Base-by-base conservation (phyloP, 1,140 invertebrate species). In the Drosophila ohnishii region DNA sequence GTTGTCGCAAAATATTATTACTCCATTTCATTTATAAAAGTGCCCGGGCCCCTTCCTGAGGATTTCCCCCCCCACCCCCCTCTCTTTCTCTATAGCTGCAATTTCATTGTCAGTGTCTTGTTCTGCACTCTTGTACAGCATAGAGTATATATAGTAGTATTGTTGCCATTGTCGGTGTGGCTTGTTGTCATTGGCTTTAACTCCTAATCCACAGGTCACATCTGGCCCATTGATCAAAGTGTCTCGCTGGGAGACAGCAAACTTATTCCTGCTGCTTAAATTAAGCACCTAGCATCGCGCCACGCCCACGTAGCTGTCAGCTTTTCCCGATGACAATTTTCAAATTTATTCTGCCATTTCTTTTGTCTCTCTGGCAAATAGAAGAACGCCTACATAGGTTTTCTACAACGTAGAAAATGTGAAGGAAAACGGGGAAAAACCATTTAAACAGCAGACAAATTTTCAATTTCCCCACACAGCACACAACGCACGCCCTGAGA, bases 11-110 rank as follows among this genome's bases (percentile, higher is more conserved):
- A 88, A 88, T 88, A 88, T 88, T 88, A 88, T 88, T 89, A 89
- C 85, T 88, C 84, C 85, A 88, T 88, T 88, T 88, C 84, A 88
- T 88, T 88, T 88, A 89, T 85, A 88, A 88, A 73, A 88, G 84
- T 88, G 83, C 82, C 35, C 47, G 44, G 19, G 28, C 42, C 28
- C 48, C 50, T n/a, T 14, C 19, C 51, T 5, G 22, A 22, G 47
- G 40, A 39, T 70, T 32, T 16, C 19, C 25, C 48, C 8, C 13
- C 1, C 11, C 8, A 8, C 1, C 11, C 3, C 5, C 6, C 19
- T 19, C 16, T 7, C n/a, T 16, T 2, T 3, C 9, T 11, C 10
- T 19, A 5, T 25, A 7, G 39, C 67, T 85, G 81, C 78, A 82
- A 82, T 88, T 87, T 86, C 83, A 88, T 79, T 86, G 83, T 87